Evolutionary conservation across 2,113 vertebrate genomes (phyloP).

Genomic region (Hipposideros armiger): DNA sequence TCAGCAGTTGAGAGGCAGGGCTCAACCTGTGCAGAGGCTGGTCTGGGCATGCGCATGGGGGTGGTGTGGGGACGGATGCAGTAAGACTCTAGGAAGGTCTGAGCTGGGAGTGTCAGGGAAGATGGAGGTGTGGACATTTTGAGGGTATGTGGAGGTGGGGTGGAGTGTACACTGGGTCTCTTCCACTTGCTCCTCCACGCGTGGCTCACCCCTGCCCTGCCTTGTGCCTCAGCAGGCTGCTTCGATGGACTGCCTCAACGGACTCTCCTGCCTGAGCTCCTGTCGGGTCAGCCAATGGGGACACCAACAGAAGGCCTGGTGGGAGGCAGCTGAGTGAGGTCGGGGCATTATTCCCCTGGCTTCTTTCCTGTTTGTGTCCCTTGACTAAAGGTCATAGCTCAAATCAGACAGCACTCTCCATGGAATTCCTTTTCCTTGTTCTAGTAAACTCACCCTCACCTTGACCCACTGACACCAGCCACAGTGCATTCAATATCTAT

Average conservation of each 20-base stretch:
- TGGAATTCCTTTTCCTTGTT: neutral
- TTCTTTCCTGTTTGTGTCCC: neutral
- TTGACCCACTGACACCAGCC: neutral
- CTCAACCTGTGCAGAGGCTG: neutral
- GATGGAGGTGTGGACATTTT: neutral
- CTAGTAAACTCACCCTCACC: neutral
- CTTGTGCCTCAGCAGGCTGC: neutral
- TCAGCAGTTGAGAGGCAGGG: neutral
- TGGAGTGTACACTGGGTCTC: fast-evolving
- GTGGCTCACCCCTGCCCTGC: neutral
- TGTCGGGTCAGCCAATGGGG: neutral
- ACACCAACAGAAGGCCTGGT: neutral
- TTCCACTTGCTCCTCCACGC: neutral
- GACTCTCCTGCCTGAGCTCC: neutral
- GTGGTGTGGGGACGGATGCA: neutral
- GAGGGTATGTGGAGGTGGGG: neutral
- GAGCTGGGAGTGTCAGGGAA: neutral
- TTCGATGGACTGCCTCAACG: neutral
- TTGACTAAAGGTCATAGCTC: neutral
- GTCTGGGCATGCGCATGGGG: fast-evolving
- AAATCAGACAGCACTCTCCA: neutral
- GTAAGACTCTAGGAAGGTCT: neutral
- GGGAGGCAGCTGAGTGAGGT: neutral
- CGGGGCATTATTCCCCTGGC: neutral
- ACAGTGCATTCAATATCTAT: neutral